Conservation (phyloP, 2,888 invertebrate genomes). For the Bellardia pandia region DNA sequence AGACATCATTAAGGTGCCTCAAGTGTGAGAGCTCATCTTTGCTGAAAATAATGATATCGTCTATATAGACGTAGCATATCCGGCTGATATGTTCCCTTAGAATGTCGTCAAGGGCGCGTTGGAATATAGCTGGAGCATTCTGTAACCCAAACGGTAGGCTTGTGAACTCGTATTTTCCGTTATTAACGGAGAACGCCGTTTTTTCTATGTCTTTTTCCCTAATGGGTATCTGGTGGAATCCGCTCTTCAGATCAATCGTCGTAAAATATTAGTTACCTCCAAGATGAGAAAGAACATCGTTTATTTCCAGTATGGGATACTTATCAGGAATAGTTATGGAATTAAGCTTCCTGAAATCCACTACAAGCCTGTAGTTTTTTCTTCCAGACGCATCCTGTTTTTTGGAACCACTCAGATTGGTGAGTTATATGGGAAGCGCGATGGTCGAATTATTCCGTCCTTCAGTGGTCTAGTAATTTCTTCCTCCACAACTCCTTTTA, state of each 20-base stretch:
- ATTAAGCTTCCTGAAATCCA: constrained; percentile 9
- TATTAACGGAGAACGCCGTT: constrained; percentile 25
- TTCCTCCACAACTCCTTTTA: not conserved
- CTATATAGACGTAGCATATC: constrained; percentile 43
- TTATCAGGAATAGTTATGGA: not conserved
- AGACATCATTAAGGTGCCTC: constrained; percentile 51
- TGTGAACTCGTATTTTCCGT: not conserved
- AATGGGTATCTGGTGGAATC: constrained; percentile 42
- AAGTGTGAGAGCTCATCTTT: constrained; percentile 58
- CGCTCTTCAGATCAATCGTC: not conserved
- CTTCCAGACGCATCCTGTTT: not conserved
- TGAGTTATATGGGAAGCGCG: constrained; percentile 17
- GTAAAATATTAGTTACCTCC: not conserved
- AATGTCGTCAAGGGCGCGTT: constrained; percentile 51
- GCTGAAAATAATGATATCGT: constrained; percentile 59
- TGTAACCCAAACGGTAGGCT: constrained; percentile 33
- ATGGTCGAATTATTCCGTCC: constrained; percentile 7
- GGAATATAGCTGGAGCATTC: constrained; percentile 48
- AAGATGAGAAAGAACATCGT: not conserved
- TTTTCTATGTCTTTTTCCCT: constrained; percentile 33
- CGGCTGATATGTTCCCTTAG: constrained; percentile 36
- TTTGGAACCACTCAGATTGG: not conserved
- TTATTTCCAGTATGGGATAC: not conserved
- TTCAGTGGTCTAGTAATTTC: not conserved
- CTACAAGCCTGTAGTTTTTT: not conserved